Percentiles rank a stretch among this genome's conserved stretches.
Evolutionary conservation across 2,113 vertebrate genomes (phyloP).

Genomic region (Hemiscyllium ocellatum): DNA sequence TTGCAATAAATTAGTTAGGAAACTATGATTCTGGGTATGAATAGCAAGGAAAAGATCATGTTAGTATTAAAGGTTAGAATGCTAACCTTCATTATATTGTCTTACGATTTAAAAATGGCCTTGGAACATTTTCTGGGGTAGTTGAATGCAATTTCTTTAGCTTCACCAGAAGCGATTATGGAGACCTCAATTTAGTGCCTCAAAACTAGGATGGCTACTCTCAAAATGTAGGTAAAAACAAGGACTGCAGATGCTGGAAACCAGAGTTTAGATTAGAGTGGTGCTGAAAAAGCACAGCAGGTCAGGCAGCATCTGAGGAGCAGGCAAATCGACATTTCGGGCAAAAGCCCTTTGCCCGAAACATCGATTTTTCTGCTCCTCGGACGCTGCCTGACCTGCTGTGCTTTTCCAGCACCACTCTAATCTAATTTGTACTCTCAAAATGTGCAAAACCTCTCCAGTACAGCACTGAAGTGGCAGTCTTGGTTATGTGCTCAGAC

Average conservation of each 20-base stretch:
- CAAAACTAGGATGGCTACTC: not conserved
- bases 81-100: not conserved
- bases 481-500: not conserved
- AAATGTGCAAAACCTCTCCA: not conserved
- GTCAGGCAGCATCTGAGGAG: too few species aligned
- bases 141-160: too few species aligned
- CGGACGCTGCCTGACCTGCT: too few species aligned
- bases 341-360: too few species aligned
- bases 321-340: too few species aligned
- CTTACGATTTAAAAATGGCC: not conserved
- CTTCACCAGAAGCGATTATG: not conserved
- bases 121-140: not conserved
- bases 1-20: not conserved
- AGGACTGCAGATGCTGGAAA: too few species aligned
- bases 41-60: not conserved
- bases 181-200: not conserved
- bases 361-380: too few species aligned
- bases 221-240: not conserved
- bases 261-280: too few species aligned
- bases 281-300: too few species aligned
- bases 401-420: too few species aligned
- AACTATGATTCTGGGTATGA: not conserved
- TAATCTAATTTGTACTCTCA: too few species aligned
- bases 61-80: not conserved
- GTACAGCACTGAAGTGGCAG: not conserved